These are phyloP conservation scores for Pandemis cinnamomeana DNA, from an alignment of 2,888 invertebrate species.

Conservation along the genomic window DNA sequence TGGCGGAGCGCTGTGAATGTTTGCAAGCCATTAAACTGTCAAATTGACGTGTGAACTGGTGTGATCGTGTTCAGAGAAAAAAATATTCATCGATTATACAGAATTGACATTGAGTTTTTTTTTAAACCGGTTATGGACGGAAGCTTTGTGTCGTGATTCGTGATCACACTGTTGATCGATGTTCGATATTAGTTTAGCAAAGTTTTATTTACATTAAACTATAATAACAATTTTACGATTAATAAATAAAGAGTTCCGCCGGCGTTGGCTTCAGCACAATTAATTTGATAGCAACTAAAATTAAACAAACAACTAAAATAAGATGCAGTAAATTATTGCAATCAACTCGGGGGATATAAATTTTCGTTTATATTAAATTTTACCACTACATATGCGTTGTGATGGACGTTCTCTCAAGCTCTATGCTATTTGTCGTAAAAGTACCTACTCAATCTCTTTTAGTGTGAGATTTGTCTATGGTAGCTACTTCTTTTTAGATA, in stretches of 20 bases:
- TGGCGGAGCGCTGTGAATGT: slow-evolving; percentile 23
- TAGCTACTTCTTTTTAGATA: slow-evolving; percentile 7
- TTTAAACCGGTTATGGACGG: slow-evolving; percentile 22
- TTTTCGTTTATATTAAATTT: slow-evolving; percentile 46
- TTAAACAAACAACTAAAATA: slow-evolving; percentile 63
- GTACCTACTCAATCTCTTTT: slow-evolving; percentile 17
- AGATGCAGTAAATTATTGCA: slow-evolving; percentile 71
- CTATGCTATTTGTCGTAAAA: slow-evolving; percentile 10
- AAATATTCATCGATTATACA: not conserved
- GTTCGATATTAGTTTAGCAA: slow-evolving; percentile 26
- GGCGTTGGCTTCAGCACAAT: slow-evolving; percentile 37
- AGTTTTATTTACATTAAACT: slow-evolving; percentile 8
- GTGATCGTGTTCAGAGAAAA: not conserved
- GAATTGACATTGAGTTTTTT: slow-evolving; percentile 9
- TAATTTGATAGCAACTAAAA: slow-evolving; percentile 38
- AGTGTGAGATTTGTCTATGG: slow-evolving; percentile 17
- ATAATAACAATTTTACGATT: slow-evolving; percentile 38
- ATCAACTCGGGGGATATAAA: slow-evolving; percentile 61
- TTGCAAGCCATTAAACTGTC: slow-evolving; percentile 28
- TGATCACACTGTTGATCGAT: slow-evolving; percentile 14
- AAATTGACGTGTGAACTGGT: slow-evolving; percentile 21
- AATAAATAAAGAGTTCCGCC: slow-evolving; percentile 34
- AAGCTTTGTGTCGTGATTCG: slow-evolving; percentile 4
- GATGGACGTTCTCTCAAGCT: not conserved
- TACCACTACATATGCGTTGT: slow-evolving; percentile 26